Conservation (phyloP, 2,797 vertebrate species). For the Gila robusta region DNA sequence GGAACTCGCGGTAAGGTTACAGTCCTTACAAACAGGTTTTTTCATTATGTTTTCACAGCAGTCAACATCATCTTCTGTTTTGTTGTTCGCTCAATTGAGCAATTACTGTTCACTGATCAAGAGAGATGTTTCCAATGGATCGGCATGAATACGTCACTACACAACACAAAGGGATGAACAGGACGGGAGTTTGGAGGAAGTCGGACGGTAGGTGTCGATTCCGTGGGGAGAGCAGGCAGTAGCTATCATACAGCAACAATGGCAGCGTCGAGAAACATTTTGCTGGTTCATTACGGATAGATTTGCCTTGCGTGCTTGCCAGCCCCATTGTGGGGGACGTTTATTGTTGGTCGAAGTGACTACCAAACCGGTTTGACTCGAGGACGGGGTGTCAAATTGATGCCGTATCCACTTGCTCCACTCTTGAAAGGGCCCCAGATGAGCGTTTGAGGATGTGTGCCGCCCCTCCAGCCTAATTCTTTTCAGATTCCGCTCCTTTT, state of each 20-base stretch:
- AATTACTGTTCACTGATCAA: conserved; percentile 43
- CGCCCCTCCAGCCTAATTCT: conserved; percentile 11
- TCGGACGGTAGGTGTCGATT: conserved; percentile 14
- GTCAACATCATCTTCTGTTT: conserved; percentile 31
- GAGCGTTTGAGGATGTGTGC: conserved; percentile 19
- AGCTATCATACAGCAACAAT: conserved; percentile 51
- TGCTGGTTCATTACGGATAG: conserved; percentile 15
- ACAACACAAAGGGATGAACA: conserved; percentile 40
- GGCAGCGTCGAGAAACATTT: conserved; percentile 17
- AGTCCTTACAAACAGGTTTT: conserved; percentile 22
- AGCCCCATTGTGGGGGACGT: conserved; percentile 27
- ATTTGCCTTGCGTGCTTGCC: conserved; percentile 21
- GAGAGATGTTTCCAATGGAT: conserved; percentile 39
- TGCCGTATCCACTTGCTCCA: conserved; percentile 22
- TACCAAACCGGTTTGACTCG: conserved; percentile 11
- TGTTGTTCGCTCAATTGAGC: conserved; percentile 40
- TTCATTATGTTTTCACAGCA: conserved; percentile 28
- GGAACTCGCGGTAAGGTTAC: conserved; percentile 21
- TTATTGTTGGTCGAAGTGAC: conserved; percentile 35
- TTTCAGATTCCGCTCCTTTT: conserved; percentile 20
- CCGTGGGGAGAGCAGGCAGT: conserved; percentile 31
- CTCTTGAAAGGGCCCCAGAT: conserved; percentile 26
- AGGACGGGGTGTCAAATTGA: conserved; percentile 33
- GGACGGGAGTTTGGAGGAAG: neutral
- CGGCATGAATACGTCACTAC: conserved; percentile 43